These are phyloP conservation scores for Cinclus cinclus DNA, from an alignment of 2,113 vertebrate genomes.

Conservation along the genomic window DNA sequence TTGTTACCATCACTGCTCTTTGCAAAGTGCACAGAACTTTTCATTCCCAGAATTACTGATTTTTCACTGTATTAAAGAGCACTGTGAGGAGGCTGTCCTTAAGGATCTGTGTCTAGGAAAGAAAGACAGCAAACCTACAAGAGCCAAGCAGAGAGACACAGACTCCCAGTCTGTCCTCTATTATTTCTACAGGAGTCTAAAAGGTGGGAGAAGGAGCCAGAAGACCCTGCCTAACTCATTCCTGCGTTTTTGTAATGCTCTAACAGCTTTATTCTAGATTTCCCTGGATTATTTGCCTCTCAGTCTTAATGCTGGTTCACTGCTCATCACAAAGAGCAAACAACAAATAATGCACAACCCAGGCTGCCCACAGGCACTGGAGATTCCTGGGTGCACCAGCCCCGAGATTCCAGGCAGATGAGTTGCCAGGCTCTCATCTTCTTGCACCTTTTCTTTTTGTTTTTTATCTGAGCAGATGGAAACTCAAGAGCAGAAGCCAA, in stretches of 20 bases:
- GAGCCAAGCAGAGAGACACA: background rate
- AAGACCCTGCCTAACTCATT: background rate
- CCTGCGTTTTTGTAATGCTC: background rate
- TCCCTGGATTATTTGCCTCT: background rate
- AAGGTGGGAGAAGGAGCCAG: background rate
- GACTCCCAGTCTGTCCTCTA: background rate
- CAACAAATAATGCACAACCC: background rate
- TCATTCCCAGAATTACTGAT: background rate
- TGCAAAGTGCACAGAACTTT: background rate
- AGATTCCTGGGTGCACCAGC: background rate
- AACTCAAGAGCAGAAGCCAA: slow-evolving; percentile 57
- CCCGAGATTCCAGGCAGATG: background rate
- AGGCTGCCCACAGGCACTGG: background rate
- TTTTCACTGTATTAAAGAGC: background rate
- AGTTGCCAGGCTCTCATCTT: slow-evolving; percentile 15
- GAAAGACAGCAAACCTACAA: background rate
- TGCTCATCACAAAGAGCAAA: background rate
- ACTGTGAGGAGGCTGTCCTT: background rate
- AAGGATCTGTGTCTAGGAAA: background rate
- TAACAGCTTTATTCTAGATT: background rate
- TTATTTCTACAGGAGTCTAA: background rate
- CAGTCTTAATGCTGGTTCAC: background rate
- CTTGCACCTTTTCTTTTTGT: slow-evolving; percentile 1
- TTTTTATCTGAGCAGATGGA: slow-evolving; percentile 71
- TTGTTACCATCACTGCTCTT: background rate